Percentiles rank a stretch among this genome's conserved stretches.
Conservation (phyloP, 2,888 invertebrate genomes). For the Epirrita christyi region DNA sequence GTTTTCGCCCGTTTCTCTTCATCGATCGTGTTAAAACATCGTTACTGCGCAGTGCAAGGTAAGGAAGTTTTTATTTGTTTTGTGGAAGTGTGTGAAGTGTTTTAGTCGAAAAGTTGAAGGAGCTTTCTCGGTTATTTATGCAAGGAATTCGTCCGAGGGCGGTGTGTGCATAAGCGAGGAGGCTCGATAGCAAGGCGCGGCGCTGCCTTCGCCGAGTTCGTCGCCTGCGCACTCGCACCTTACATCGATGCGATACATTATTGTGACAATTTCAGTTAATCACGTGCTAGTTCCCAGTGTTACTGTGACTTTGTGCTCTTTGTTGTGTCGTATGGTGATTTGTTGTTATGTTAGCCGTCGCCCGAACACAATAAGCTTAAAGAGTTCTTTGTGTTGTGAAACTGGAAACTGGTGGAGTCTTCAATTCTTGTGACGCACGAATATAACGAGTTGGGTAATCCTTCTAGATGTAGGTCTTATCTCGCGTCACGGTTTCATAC, state of each 20-base stretch:
- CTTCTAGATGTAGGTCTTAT: slow-evolving; percentile 63
- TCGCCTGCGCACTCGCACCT: slow-evolving; percentile 72
- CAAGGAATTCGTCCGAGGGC: slow-evolving; percentile 82
- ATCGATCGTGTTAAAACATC: slow-evolving; percentile 80
- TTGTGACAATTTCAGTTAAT: slow-evolving; percentile 71
- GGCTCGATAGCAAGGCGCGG: slow-evolving; percentile 70
- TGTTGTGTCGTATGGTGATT: slow-evolving; percentile 61
- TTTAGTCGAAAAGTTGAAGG: slow-evolving; percentile 50
- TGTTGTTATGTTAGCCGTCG: slow-evolving; percentile 48
- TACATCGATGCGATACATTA: slow-evolving; percentile 44
- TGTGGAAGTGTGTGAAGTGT: slow-evolving; percentile 72
- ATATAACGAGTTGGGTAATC: slow-evolving; percentile 58
- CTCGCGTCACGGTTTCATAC: slow-evolving; percentile 42
- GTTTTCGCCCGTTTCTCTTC: slow-evolving; percentile 74
- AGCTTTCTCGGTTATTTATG: slow-evolving; percentile 83
- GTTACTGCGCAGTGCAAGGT: slow-evolving; percentile 82
- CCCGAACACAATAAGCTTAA: slow-evolving; percentile 55
- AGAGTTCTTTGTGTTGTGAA: slow-evolving; percentile 71
- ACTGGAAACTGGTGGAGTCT: slow-evolving; percentile 54
- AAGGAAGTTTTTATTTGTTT: slow-evolving; percentile 72
- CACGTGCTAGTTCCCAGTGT: slow-evolving; percentile 65
- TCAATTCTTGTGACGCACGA: slow-evolving; percentile 58
- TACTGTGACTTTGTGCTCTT: slow-evolving; percentile 63
- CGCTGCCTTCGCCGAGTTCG: slow-evolving; percentile 60
- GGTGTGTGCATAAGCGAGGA: slow-evolving; percentile 71